phyloP scores from a whole-genome alignment of 1,140 invertebrate species.

The Zaprionus vittiger region DNA sequence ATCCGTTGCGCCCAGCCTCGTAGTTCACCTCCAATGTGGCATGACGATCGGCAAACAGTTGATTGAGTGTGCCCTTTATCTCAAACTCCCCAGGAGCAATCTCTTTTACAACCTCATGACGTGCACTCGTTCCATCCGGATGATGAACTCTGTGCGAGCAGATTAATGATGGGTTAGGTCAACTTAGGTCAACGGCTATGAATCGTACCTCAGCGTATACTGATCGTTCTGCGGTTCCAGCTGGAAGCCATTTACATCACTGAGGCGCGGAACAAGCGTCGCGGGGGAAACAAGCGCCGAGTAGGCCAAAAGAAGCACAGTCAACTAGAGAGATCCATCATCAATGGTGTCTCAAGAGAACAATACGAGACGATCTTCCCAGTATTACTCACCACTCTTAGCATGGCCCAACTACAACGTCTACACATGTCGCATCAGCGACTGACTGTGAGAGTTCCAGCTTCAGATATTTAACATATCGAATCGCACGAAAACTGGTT shows the following conservation, averaged over 20 bases:
- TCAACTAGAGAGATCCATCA: conserved; percentile 10
- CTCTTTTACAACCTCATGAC: conserved; percentile 18
- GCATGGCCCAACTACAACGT: conserved; percentile 18
- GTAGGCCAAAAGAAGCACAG: conserved; percentile 32
- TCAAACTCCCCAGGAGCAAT: conserved; percentile 25
- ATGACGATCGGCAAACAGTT: conserved; percentile 6
- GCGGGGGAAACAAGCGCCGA: conserved; percentile 12
- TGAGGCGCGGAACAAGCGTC: conserved; percentile 47
- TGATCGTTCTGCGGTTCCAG: conserved; percentile 41
- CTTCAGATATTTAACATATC: conserved; percentile 32
- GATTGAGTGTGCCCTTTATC: conserved; percentile 26
- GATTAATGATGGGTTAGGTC: conserved; percentile 2
- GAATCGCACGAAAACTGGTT: conserved; percentile 30
- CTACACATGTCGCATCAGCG: conserved; percentile 9
- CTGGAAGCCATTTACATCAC: conserved; percentile 41
- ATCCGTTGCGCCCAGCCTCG: conserved; percentile 32
- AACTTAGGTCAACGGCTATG: neutral
- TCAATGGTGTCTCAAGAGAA: neutral
- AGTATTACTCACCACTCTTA: conserved; percentile 26
- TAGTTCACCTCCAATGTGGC: conserved; percentile 25
- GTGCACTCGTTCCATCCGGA: conserved; percentile 19
- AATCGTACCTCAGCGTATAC: conserved; percentile 53
- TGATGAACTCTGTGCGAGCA: conserved; percentile 23
- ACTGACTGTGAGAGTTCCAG: conserved; percentile 12
- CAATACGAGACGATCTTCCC: neutral